A percentile compares a stretch with the other conserved stretches of the same genome.
Conservation (phyloP, 2,888 invertebrate species). For the Imbricaverruca yamaguchii region DNA sequence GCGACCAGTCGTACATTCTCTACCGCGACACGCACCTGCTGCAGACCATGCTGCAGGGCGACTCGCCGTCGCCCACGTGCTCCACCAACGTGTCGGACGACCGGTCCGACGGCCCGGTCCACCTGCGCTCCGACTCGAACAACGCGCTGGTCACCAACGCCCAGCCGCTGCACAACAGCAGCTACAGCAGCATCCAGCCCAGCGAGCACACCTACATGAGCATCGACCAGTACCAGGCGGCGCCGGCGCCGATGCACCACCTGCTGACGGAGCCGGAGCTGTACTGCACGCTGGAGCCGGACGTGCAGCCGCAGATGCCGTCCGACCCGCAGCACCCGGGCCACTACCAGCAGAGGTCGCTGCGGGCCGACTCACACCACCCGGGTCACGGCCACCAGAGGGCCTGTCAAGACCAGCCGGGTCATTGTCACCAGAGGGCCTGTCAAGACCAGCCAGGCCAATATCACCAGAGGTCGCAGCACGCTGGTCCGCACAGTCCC, state of each 20-base stretch:
- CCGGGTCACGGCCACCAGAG: neutral
- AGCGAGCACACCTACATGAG: constrained; percentile 33
- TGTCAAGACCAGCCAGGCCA: neutral
- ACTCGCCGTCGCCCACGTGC: constrained; percentile 14
- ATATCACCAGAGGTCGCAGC: too few species aligned
- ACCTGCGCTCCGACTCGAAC: constrained; percentile 8
- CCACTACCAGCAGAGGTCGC: neutral
- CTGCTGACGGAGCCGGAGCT: neutral
- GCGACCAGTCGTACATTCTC: constrained; percentile 10
- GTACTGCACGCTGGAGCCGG: constrained; percentile 16
- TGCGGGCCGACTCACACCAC: neutral
- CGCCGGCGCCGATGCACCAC: neutral
- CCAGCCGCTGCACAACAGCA: constrained; percentile 19
- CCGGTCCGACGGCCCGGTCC: constrained; percentile 15
- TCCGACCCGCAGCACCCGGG: neutral
- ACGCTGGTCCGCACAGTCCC: too few species aligned
- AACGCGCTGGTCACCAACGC: constrained; percentile 9
- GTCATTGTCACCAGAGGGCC: neutral
- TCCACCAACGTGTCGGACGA: constrained; percentile 21
- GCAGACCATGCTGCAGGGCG: constrained; percentile 18
- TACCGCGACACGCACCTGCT: neutral
- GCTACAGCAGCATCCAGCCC: constrained; percentile 30
- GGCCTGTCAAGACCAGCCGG: neutral
- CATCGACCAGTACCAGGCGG: constrained; percentile 28
- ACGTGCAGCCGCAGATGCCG: constrained; percentile 11